Percentiles rank a stretch among this genome's conserved stretches.
Conservation (phyloP, 2,797 vertebrate genomes). For the Tiaroga cobitis region DNA sequence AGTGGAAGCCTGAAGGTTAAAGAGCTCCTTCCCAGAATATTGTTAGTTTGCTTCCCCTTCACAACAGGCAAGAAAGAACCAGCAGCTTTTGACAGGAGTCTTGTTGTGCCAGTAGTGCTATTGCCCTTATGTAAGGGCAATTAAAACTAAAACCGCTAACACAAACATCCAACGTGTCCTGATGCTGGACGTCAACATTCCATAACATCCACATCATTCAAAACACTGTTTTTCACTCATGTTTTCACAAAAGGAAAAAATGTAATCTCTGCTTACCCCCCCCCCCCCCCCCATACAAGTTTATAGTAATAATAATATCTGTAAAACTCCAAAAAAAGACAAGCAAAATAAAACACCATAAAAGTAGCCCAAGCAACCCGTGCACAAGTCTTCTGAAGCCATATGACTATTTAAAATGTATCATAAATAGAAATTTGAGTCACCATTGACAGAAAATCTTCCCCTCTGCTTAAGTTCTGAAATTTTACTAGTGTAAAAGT, state of each 20-base stretch:
- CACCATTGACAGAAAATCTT: neutral
- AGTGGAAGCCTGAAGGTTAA: neutral
- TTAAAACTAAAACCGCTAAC: slow-evolving; percentile 7
- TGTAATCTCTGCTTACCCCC: no score
- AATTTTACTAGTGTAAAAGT: neutral
- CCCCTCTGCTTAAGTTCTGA: neutral
- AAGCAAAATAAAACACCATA: neutral
- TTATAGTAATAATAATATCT: neutral
- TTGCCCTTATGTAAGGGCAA: neutral
- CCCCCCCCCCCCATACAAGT: no score
- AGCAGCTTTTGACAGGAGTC: neutral
- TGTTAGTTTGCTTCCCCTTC: neutral
- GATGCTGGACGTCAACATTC: neutral
- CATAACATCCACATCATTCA: neutral
- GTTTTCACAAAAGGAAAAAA: neutral
- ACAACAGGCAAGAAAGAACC: neutral
- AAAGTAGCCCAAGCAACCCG: neutral
- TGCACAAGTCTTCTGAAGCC: no score
- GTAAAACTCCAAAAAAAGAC: neutral
- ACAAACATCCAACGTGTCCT: neutral
- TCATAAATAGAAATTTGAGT: no score
- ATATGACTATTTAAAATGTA: neutral
- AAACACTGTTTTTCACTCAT: neutral
- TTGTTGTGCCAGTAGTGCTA: slow-evolving; percentile 17
- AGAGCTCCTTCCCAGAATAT: neutral